These are phyloP conservation scores for Daboia siamensis DNA, from an alignment of 2,113 vertebrate genomes.

Conservation along the genomic window DNA sequence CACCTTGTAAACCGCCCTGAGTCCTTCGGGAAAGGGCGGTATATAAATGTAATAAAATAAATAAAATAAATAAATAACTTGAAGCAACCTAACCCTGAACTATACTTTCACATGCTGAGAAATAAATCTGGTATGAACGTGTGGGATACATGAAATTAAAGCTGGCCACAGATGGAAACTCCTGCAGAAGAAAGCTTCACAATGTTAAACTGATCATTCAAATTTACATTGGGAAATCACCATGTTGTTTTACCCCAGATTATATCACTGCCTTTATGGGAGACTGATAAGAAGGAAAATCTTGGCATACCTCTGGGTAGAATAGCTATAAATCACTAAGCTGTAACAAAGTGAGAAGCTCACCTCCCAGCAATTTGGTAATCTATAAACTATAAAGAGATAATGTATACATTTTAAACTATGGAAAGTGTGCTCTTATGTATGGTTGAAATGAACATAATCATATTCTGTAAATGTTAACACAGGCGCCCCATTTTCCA, in stretches of 20 bases:
- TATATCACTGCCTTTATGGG: background rate
- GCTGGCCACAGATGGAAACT: background rate
- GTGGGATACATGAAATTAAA: background rate
- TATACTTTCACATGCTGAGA: background rate
- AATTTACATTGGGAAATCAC: background rate
- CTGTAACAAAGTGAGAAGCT: background rate
- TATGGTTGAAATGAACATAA: conserved; percentile 25
- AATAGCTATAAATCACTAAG: background rate
- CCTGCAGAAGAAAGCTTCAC: background rate
- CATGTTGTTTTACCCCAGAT: background rate
- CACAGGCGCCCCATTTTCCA: background rate
- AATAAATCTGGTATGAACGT: background rate
- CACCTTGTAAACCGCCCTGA: no score
- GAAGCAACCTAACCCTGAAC: background rate
- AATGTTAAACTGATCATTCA: background rate
- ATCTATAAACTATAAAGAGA: background rate
- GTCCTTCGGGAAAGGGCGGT: no score
- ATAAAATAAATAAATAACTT: no score
- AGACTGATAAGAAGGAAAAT: background rate
- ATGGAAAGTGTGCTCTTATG: background rate
- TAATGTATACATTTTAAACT: background rate
- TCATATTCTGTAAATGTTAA: background rate
- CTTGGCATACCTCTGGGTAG: background rate
- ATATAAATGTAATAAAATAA: no score
- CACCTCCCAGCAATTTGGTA: background rate